These are phyloP conservation scores for Drosophila ananassae DNA, from an alignment of 1,140 invertebrate species.

Conservation along the genomic window DNA sequence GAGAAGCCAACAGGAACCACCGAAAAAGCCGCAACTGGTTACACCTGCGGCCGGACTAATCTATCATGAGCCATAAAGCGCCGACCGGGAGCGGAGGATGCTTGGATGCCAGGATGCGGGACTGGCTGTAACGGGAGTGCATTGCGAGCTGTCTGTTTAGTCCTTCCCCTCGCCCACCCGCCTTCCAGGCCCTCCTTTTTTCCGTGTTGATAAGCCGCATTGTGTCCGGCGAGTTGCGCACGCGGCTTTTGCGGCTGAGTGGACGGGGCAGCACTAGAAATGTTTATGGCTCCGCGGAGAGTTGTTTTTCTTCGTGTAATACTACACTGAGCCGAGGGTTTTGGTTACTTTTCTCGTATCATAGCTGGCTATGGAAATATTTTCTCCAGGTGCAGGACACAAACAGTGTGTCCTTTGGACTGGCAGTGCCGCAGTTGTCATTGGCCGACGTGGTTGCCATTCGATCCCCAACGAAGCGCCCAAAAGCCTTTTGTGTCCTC, in stretches of 20 bases:
- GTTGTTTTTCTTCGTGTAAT: slow-evolving; percentile 8
- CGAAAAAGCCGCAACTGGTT: slow-evolving; percentile 55
- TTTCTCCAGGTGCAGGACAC: slow-evolving; percentile 1
- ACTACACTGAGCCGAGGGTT: not conserved
- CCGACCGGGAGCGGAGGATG: slow-evolving; percentile 24
- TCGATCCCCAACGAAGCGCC: slow-evolving; percentile 37
- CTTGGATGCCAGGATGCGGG: not conserved
- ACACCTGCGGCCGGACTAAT: slow-evolving; percentile 78
- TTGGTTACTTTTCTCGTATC: not conserved
- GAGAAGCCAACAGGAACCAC: slow-evolving; percentile 39
- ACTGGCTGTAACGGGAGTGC: slow-evolving; percentile 10
- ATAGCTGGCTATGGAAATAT: not conserved
- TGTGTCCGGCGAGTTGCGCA: slow-evolving; percentile 77
- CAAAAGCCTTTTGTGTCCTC: slow-evolving; percentile 48
- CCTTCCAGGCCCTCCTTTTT: slow-evolving; percentile 10
- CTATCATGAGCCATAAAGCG: slow-evolving; percentile 80
- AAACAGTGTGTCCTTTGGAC: not conserved
- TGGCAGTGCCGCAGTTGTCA: slow-evolving; percentile 32
- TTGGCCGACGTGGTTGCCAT: slow-evolving; percentile 26
- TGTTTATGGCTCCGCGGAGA: slow-evolving; percentile 73
- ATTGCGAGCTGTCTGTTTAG: slow-evolving; percentile 25
- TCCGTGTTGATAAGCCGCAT: slow-evolving; percentile 74
- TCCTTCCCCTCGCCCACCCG: slow-evolving; percentile 7
- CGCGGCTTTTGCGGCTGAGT: slow-evolving; percentile 70
- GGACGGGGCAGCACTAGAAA: slow-evolving; percentile 32